Base-by-base conservation (phyloP, 1,140 invertebrate genomes). In the Lethocerus indicus region DNA sequence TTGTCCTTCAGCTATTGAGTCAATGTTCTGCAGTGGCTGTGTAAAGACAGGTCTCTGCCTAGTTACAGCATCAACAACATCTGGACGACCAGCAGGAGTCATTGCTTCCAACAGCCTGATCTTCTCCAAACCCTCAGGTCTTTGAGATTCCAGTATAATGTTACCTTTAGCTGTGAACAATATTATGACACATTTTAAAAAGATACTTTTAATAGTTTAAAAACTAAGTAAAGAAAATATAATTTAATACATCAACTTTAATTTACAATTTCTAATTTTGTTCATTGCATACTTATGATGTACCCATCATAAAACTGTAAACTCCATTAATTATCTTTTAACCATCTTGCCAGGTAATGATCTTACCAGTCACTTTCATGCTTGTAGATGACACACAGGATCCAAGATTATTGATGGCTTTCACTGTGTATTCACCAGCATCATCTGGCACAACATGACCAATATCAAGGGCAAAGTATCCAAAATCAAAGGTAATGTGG, bases 401-500 rank as follows among this genome's bases (percentile, higher is more conserved):
- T 32, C 90, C 90, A 25, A 89, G 67, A 52, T 81, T 79, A 62
- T 95, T 95, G 20, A 85, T 80, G 12, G 87, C 88, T 57, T 81
- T 81, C 4, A 90, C 86, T 0, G 84, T 87, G 63, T 95, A 95
- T 67, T 88, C 80, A 39, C 95, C 95, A 50, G 83, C 85, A 69
- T 98, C 94, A 70, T 92, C 89, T 3, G 88, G 79, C 41, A 93
- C 82, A 43, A 83, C 76, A 55, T 93, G 85, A 42, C 75, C 75
- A 59, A 96, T 90, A 64, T 95, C 90, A 53, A 96, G 68, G 35
- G 89, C 86, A 43, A 92, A 83, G 57, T 93, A 95, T 57, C 91
- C 91, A 69, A 96, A 96, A 65, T 95, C 91, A 60, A 89, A 88
- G 40, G 88, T 91, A 54, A 88, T 87, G 64, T 92, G 88, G 76